A percentile compares a stretch with the other conserved stretches of the same genome.
phyloP scores from a whole-genome alignment of 2,888 invertebrate genomes.

The Thymelicus lineola region DNA sequence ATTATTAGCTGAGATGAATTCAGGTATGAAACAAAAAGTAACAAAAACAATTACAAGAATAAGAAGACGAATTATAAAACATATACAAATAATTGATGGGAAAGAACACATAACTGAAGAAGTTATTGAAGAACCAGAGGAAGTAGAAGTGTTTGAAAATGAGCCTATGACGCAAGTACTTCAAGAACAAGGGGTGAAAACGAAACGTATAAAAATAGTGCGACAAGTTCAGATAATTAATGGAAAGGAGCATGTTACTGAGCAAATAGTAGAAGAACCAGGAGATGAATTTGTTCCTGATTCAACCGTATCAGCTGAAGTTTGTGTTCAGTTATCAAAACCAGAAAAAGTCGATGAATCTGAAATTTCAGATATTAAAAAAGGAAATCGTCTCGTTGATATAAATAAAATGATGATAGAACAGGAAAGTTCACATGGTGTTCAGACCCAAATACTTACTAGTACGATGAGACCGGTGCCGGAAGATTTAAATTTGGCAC shows the following conservation, averaged over 20 bases:
- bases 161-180: slow-evolving; percentile 39
- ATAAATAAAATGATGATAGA: slow-evolving; percentile 37
- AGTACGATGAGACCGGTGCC: not conserved
- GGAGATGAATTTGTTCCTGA: slow-evolving; percentile 72
- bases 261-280: slow-evolving; percentile 45
- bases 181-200: slow-evolving; percentile 61
- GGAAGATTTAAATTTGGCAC: not conserved
- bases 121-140: slow-evolving; percentile 93
- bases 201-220: slow-evolving; percentile 84
- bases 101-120: slow-evolving; percentile 94
- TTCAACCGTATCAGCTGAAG: slow-evolving; percentile 60
- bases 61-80: slow-evolving; percentile 90
- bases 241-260: slow-evolving; percentile 50
- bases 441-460: slow-evolving; percentile 23
- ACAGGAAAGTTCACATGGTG: slow-evolving; percentile 27
- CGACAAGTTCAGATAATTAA: slow-evolving; percentile 59
- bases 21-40: slow-evolving; percentile 86
- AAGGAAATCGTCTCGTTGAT: slow-evolving; percentile 39
- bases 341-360: slow-evolving; percentile 12
- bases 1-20: slow-evolving; percentile 82
- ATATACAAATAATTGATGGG: slow-evolving; percentile 91
- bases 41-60: slow-evolving; percentile 76
- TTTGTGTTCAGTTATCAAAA: slow-evolving; percentile 55
- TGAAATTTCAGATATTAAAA: slow-evolving; percentile 3
- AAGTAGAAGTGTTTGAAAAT: slow-evolving; percentile 85